These are phyloP conservation scores for Helicolenus hilgendorfi DNA, from an alignment of 2,797 vertebrate species.

Conservation along the genomic window DNA sequence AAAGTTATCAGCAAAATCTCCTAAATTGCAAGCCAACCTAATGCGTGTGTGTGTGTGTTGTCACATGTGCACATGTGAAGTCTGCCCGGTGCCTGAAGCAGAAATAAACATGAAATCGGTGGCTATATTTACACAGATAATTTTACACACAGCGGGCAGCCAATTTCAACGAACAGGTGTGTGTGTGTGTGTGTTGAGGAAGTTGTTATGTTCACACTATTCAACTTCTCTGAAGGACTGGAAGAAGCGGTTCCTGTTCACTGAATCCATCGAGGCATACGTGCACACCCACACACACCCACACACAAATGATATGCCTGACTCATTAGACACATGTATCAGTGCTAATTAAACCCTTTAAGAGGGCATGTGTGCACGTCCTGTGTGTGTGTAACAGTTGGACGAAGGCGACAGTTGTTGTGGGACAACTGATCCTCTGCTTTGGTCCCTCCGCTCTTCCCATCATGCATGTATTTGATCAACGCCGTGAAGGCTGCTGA, in stretches of 20 bases:
- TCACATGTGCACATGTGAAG: constrained; percentile 49
- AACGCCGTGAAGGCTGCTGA: constrained; percentile 33
- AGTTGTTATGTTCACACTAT: constrained; percentile 84
- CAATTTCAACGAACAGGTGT: constrained; percentile 57
- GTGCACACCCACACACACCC: not conserved
- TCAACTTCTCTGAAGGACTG: constrained; percentile 59
- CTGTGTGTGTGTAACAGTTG: constrained; percentile 38
- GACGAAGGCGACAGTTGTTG: constrained; percentile 33
- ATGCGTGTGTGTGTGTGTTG: not conserved
- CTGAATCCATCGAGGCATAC: constrained; percentile 31
- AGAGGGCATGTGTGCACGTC: constrained; percentile 20
- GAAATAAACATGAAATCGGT: constrained; percentile 88
- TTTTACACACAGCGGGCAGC: constrained; percentile 75
- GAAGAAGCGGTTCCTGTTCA: constrained; percentile 66
- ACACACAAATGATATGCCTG: not conserved
- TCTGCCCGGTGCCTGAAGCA: constrained; percentile 88
- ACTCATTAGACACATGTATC: constrained; percentile 22
- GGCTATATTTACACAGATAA: constrained; percentile 83
- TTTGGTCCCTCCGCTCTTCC: constrained; percentile 5
- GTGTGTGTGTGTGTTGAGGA: constrained; percentile 64
- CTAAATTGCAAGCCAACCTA: not conserved
- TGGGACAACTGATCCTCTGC: constrained; percentile 51
- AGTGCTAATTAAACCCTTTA: constrained; percentile 42
- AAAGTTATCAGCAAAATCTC: not conserved
- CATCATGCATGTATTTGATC: constrained; percentile 40